Conservation (phyloP, 2,888 invertebrate genomes). For the Cyaniris semiargus region DNA sequence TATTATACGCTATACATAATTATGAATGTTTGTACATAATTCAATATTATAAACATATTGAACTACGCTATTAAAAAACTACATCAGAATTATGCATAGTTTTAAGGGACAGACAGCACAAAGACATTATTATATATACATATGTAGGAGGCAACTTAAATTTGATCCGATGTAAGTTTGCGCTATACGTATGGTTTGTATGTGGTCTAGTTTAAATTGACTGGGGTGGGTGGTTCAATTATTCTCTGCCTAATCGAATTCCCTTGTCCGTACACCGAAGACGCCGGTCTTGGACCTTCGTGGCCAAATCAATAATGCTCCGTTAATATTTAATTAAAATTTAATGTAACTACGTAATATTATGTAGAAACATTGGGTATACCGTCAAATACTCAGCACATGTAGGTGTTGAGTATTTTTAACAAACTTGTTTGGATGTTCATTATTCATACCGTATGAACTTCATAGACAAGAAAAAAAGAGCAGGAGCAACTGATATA, state of each 20-base stretch:
- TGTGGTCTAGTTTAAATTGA: conserved; percentile 45
- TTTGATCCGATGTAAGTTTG: background rate
- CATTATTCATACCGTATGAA: too few species aligned
- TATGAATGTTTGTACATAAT: too few species aligned
- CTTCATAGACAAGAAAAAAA: too few species aligned
- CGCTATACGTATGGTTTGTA: conserved; percentile 39
- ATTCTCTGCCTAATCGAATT: conserved; percentile 58
- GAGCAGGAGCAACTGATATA: too few species aligned
- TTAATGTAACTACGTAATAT: background rate
- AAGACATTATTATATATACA: too few species aligned
- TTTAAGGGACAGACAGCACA: too few species aligned
- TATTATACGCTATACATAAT: too few species aligned
- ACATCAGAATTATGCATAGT: too few species aligned
- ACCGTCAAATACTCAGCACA: background rate
- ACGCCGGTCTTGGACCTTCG: conserved; percentile 38
- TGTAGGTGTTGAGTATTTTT: too few species aligned
- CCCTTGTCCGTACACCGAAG: conserved; percentile 49
- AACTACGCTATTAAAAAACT: too few species aligned
- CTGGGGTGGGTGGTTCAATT: conserved; percentile 48
- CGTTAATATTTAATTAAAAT: conserved; percentile 25
- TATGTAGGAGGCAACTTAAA: background rate
- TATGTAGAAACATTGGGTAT: background rate
- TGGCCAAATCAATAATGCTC: conserved; percentile 14
- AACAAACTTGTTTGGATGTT: too few species aligned
- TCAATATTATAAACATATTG: too few species aligned